Evolutionary conservation across 2,888 invertebrate genomes (phyloP).

Genomic region (Spisula solida): DNA sequence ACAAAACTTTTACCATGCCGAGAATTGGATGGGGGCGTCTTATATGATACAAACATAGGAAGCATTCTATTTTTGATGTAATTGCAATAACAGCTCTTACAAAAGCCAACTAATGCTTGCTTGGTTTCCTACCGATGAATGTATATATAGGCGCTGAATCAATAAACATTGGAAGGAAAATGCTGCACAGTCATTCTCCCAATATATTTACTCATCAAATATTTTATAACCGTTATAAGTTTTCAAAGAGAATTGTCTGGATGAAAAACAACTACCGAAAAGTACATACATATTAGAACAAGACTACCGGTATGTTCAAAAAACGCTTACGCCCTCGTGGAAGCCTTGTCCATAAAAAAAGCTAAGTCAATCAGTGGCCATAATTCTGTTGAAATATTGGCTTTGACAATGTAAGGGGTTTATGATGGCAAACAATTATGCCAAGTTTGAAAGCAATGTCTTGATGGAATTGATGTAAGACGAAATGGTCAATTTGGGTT

Average conservation of each 20-base stretch:
- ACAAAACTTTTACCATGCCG: background rate
- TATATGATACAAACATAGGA: constrained; percentile 23
- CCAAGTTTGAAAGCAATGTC: too few relatives aligned
- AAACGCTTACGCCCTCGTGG: too few relatives aligned
- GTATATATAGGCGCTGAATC: background rate
- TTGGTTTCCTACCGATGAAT: background rate
- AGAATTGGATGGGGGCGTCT: constrained; percentile 38
- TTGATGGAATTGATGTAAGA: too few relatives aligned
- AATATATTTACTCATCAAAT: background rate
- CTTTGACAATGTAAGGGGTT: too few relatives aligned
- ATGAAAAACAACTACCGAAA: background rate
- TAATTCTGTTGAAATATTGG: too few relatives aligned
- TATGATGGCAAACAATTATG: too few relatives aligned
- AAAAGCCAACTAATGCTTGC: constrained; percentile 38
- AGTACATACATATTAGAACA: background rate
- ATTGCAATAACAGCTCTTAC: constrained; percentile 49
- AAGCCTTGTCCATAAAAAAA: too few relatives aligned
- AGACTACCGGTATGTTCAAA: too few relatives aligned
- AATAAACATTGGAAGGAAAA: constrained; percentile 11
- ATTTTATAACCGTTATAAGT: background rate
- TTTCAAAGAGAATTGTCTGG: constrained; percentile 5
- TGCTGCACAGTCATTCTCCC: constrained; percentile 17
- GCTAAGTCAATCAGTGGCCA: too few relatives aligned
- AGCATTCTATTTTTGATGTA: constrained; percentile 46
- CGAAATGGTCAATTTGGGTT: too few relatives aligned